These are phyloP conservation scores for Suricata suricatta DNA, from an alignment of 2,113 vertebrate species.

Conservation along the genomic window DNA sequence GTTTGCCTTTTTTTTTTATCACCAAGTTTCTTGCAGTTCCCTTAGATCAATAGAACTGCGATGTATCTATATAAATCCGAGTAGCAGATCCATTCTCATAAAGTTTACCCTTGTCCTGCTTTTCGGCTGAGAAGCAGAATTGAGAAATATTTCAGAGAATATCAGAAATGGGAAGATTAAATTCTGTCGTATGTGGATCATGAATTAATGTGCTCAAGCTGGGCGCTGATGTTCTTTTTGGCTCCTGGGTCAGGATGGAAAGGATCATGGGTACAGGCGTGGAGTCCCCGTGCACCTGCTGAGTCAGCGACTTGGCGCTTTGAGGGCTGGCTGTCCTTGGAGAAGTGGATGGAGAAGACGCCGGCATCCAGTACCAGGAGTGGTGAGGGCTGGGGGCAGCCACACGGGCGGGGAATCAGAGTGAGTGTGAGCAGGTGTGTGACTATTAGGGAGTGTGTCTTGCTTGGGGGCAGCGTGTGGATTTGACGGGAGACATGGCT, in stretches of 20 bases:
- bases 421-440: neutral
- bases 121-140: slow-evolving; percentile 74
- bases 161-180: slow-evolving; percentile 71
- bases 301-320: neutral
- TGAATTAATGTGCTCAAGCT: neutral
- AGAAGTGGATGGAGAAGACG: fast-evolving
- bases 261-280: neutral
- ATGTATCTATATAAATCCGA: slow-evolving; percentile 74
- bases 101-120: slow-evolving; percentile 63
- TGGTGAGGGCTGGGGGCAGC: neutral
- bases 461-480: neutral
- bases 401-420: neutral
- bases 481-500: fast-evolving
- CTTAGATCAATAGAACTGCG: slow-evolving; percentile 67
- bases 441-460: neutral
- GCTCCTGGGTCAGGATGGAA: neutral
- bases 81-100: slow-evolving; percentile 63
- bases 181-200: slow-evolving; percentile 41
- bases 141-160: slow-evolving; percentile 62
- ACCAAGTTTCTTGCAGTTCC: slow-evolving; percentile 35
- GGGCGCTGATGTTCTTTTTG: neutral
- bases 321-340: neutral
- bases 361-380: fast-evolving
- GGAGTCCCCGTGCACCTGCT: fast-evolving
- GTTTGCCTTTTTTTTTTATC: slow-evolving; percentile 64